Percentiles rank a stretch among this genome's conserved stretches.
phyloP scores from a whole-genome alignment of 2,113 vertebrate species.

The Garra rufa region DNA sequence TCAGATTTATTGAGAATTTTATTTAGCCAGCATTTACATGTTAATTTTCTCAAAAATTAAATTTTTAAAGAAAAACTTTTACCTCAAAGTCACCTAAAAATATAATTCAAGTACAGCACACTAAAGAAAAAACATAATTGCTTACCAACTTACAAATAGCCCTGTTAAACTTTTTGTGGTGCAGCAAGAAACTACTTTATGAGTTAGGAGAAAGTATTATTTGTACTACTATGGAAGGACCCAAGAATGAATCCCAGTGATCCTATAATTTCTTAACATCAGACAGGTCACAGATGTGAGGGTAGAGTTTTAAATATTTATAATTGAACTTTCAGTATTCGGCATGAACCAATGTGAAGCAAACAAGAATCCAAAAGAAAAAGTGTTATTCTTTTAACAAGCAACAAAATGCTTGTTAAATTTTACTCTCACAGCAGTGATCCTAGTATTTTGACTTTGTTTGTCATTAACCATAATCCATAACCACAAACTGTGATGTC shows the following conservation, averaged over 20 bases:
- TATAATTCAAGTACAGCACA: neutral
- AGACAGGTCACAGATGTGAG: slow-evolving; percentile 55
- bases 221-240: slow-evolving; percentile 40
- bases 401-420: neutral
- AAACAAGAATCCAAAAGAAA: neutral
- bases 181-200: neutral
- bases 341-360: slow-evolving; percentile 42
- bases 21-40: neutral
- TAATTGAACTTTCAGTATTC: slow-evolving; percentile 40
- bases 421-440: neutral
- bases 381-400: neutral
- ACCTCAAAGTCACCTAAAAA: neutral
- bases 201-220: neutral
- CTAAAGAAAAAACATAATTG: neutral
- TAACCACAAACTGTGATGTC: neutral
- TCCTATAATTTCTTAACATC: slow-evolving; percentile 55
- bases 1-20: neutral
- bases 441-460: neutral
- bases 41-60: neutral
- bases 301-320: slow-evolving; percentile 44
- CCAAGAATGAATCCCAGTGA: slow-evolving; percentile 46
- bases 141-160: neutral
- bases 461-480: neutral
- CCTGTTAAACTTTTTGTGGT: neutral
- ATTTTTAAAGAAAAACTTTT: neutral